Evolutionary conservation across 2,113 vertebrate species (phyloP).

Genomic region (Ailurus styani): DNA sequence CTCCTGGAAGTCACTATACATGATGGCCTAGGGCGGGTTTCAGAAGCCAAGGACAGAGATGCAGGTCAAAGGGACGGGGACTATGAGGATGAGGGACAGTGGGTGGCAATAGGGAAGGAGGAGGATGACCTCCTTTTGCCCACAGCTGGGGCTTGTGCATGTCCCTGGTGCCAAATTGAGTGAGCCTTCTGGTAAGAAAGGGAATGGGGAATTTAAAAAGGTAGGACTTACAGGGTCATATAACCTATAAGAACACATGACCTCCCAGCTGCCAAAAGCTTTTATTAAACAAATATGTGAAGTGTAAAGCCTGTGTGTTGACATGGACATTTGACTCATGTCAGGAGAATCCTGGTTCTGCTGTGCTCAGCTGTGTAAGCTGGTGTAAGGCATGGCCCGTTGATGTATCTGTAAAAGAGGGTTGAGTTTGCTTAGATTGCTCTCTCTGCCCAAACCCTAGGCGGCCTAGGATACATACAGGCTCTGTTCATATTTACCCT

Average conservation of each 20-base stretch:
- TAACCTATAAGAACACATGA: not conserved
- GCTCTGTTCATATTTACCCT: not conserved
- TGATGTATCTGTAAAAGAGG: not conserved
- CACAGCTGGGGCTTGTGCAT: accelerated
- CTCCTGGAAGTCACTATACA: too few species aligned
- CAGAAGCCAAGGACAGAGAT: not conserved
- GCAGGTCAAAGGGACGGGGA: not conserved
- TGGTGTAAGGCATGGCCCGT: not conserved
- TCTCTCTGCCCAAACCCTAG: not conserved
- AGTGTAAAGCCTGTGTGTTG: not conserved
- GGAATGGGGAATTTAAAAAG: not conserved
- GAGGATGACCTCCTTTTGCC: not conserved
- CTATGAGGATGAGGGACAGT: not conserved
- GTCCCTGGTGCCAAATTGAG: not conserved
- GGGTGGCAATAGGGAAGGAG: not conserved
- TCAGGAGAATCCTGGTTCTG: not conserved
- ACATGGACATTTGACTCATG: not conserved
- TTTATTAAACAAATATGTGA: not conserved
- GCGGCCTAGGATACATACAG: not conserved
- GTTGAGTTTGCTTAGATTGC: not conserved
- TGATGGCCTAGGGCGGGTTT: not conserved
- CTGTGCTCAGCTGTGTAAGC: not conserved
- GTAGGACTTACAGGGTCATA: not conserved
- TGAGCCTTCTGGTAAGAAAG: not conserved
- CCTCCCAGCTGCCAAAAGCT: not conserved